A percentile compares a stretch with the other conserved stretches of the same genome.
These are phyloP conservation scores for Ceyx erithaca DNA, from an alignment of 2,797 vertebrate species.

Conservation along the genomic window DNA sequence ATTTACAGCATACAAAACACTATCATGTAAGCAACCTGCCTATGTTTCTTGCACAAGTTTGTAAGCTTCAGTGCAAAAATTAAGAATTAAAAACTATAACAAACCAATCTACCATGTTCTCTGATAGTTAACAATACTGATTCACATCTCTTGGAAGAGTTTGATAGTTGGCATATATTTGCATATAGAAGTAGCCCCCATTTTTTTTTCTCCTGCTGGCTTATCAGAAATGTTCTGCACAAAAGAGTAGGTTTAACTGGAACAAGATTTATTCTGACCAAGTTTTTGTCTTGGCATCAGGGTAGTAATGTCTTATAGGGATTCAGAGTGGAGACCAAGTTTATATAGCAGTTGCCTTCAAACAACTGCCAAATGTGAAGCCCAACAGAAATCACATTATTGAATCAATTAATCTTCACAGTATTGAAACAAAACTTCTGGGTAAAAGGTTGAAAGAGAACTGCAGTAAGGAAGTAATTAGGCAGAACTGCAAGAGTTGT, in stretches of 20 bases:
- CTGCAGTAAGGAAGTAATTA: conserved; percentile 12
- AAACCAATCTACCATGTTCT: neutral
- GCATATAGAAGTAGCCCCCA: neutral
- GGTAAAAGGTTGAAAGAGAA: neutral
- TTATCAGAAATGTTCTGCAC: neutral
- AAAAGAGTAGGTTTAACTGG: neutral
- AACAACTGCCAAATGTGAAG: neutral
- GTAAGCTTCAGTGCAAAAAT: neutral
- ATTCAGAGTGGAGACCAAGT: neutral
- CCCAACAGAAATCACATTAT: neutral
- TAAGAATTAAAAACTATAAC: neutral
- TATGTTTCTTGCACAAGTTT: neutral
- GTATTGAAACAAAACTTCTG: conserved; percentile 24
- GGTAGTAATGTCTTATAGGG: neutral
- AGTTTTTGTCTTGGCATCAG: neutral
- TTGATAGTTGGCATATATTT: neutral
- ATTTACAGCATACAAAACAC: neutral
- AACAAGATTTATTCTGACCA: conserved; percentile 39
- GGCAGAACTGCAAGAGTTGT: conserved; percentile 1
- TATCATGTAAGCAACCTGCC: neutral
- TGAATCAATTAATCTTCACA: neutral
- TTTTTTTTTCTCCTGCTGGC: neutral
- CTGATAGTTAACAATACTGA: neutral
- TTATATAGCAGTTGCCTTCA: conserved; percentile 10
- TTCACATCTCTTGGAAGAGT: neutral